phyloP scores from a whole-genome alignment of 1,140 invertebrate species.

The Trichoplusia ni region DNA sequence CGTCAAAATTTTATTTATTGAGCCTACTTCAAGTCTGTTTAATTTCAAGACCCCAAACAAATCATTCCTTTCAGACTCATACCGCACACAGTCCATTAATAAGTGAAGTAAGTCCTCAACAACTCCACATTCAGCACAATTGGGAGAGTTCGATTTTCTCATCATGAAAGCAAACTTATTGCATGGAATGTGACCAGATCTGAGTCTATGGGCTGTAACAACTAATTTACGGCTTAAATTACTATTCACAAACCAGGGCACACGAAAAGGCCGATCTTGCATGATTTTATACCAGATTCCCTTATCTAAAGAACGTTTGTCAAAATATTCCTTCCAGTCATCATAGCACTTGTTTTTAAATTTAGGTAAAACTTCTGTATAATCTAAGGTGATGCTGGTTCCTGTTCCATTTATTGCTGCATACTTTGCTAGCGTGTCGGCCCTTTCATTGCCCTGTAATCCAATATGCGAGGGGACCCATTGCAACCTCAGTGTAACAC shows the following conservation, averaged over 20 bases:
- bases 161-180: not conserved
- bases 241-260: constrained; percentile 17
- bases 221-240: not conserved
- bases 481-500: not conserved
- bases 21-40: too few species aligned
- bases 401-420: not conserved
- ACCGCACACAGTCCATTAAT: too few species aligned
- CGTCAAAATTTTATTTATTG: too few species aligned
- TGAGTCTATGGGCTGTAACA: not conserved
- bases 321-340: constrained; percentile 27
- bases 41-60: too few species aligned
- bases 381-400: not conserved
- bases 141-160: not conserved
- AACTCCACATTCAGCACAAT: not conserved
- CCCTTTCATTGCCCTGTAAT: not conserved
- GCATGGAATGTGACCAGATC: too few species aligned
- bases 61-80: too few species aligned
- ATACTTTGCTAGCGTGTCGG: not conserved
- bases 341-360: not conserved
- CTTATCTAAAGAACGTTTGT: constrained; percentile 8
- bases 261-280: constrained; percentile 22
- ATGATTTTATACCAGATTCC: constrained; percentile 29
- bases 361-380: not conserved
- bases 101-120: too few species aligned
- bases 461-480: not conserved